A percentile compares a stretch with the other conserved stretches of the same genome.
Conservation (phyloP, 35 echinoderm and acorn worm species). For the Chiridota heheva region DNA sequence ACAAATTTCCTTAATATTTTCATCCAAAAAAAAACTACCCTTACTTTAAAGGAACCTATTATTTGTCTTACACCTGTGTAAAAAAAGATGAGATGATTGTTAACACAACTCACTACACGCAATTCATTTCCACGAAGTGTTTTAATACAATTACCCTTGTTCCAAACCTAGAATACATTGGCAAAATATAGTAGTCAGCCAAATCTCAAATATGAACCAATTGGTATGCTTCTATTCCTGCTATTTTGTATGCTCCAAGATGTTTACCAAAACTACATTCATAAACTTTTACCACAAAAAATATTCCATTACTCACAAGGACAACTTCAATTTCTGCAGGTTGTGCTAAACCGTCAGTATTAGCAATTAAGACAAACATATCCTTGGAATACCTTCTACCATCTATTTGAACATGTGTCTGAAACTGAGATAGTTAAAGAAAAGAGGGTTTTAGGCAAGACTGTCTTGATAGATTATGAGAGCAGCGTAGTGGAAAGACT, state of each 20-base stretch:
- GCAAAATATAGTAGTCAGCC: background rate
- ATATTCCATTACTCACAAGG: background rate
- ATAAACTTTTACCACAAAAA: background rate
- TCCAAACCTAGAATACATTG: background rate
- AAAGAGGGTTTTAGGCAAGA: background rate
- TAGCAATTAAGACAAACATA: background rate
- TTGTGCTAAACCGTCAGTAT: background rate
- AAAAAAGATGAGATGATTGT: background rate
- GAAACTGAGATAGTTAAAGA: background rate
- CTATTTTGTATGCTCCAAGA: slow-evolving; percentile 29
- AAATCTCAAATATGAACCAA: background rate
- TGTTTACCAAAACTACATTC: background rate
- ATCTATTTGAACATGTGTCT: background rate
- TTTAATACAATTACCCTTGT: slow-evolving; percentile 5
- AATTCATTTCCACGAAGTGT: background rate
- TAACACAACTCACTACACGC: background rate
- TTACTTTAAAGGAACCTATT: slow-evolving; percentile 12
- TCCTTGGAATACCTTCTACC: slow-evolving; percentile 16
- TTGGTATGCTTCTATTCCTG: background rate
- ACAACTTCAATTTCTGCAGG: background rate
- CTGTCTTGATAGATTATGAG: background rate
- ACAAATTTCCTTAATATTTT: background rate
- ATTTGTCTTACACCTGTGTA: background rate
- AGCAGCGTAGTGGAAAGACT: background rate
- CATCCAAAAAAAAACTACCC: background rate